These are phyloP conservation scores for Pammene fasciana DNA, from an alignment of 2,888 invertebrate species.

Conservation along the genomic window DNA sequence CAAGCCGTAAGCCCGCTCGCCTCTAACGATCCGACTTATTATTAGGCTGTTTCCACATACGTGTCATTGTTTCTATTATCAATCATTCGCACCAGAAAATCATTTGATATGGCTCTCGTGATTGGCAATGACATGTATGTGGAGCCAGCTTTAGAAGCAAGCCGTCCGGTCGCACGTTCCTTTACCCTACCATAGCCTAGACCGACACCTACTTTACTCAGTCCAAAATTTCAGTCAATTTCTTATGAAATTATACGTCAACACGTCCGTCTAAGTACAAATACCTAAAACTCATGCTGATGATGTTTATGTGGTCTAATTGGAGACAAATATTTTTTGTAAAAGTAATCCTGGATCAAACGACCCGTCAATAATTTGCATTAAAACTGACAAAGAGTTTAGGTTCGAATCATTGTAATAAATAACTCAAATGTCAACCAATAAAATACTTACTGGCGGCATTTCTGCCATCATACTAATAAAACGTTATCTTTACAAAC, in stretches of 20 bases:
- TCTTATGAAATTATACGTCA: slow-evolving; percentile 78
- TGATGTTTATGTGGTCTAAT: slow-evolving; percentile 18
- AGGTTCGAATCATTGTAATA: neutral
- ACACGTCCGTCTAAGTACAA: slow-evolving; percentile 76
- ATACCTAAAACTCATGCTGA: slow-evolving; percentile 55
- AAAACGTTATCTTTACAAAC: slow-evolving; percentile 11
- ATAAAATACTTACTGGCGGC: neutral
- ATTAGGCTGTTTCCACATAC: slow-evolving; percentile 42
- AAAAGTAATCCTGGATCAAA: neutral
- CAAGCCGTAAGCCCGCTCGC: slow-evolving; percentile 56
- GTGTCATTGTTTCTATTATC: slow-evolving; percentile 43
- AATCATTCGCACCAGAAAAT: too few species aligned
- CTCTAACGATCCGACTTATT: slow-evolving; percentile 52
- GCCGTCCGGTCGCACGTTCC: slow-evolving; percentile 73
- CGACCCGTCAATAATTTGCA: neutral
- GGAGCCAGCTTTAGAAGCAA: slow-evolving; percentile 62
- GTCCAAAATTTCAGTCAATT: slow-evolving; percentile 82
- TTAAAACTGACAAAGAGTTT: neutral
- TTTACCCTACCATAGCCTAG: slow-evolving; percentile 77
- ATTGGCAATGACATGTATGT: slow-evolving; percentile 48
- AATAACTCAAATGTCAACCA: slow-evolving; percentile 2
- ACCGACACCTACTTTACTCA: slow-evolving; percentile 81
- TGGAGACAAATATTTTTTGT: too few species aligned
- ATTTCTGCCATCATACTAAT: neutral
- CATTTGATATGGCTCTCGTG: neutral